A percentile compares a stretch with the other conserved stretches of the same genome.
phyloP scores from a whole-genome alignment of 2,797 vertebrate species.

The Sarcoramphus papa region DNA sequence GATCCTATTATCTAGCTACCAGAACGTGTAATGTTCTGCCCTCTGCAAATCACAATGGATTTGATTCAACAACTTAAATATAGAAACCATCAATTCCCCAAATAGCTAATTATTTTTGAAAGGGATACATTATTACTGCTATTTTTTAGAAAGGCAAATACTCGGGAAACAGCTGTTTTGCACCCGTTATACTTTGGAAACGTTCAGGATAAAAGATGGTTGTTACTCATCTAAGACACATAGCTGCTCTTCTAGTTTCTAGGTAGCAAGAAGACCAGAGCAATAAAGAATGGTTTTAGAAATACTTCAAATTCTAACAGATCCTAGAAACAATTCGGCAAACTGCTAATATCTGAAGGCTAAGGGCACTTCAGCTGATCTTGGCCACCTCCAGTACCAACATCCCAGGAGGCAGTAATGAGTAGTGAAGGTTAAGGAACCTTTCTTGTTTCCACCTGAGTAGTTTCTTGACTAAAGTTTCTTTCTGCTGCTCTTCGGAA shows the following conservation, averaged over 20 bases:
- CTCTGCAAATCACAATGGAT: slow-evolving; percentile 32
- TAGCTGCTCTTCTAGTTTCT: not conserved
- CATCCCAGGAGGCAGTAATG: not conserved
- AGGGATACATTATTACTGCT: not conserved
- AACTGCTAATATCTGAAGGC: not conserved
- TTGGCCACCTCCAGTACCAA: not conserved
- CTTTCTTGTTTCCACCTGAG: not conserved
- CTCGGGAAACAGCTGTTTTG: not conserved
- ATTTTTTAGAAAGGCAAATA: not conserved
- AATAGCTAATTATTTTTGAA: slow-evolving; percentile 51
- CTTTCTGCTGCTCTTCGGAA: not conserved
- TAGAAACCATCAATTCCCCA: slow-evolving; percentile 44
- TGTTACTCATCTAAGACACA: not conserved
- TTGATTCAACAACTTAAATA: slow-evolving; percentile 29
- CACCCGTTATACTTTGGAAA: not conserved
- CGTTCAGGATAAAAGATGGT: not conserved
- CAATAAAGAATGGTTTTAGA: not conserved
- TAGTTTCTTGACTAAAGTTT: not conserved
- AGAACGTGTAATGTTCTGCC: slow-evolving; percentile 47
- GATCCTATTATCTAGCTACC: slow-evolving; percentile 31
- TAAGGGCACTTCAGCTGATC: not conserved
- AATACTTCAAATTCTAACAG: not conserved
- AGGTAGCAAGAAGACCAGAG: not conserved
- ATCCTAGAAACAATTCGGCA: not conserved
- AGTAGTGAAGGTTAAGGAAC: not conserved